Evolutionary conservation across 2,888 invertebrate genomes (phyloP), one percentile per base, ranked within the genome.

Genomic region (Thelaira solivaga): DNA sequence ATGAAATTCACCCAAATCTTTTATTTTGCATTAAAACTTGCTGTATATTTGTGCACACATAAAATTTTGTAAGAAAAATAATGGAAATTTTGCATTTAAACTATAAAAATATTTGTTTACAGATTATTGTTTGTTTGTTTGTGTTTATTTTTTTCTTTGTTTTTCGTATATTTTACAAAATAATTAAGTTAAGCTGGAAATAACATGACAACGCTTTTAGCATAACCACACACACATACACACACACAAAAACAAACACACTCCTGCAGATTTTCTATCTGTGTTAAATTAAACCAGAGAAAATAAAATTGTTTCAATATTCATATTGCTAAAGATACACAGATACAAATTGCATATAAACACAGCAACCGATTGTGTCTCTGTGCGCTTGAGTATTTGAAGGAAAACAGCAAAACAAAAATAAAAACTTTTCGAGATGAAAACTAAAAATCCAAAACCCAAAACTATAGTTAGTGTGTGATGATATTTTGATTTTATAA

Each of bases 141-240:
- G 29, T 8, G 31, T 34, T 22, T 53, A n/a, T 39, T 64, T 49
- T 59, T 75, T 16, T 8, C 31, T 34, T 22, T 53, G 8, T 39
- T 64, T 49, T 59, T 75, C 16, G 7, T 41, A 51, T 49, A 61
- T 62, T 49, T 59, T 69, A 69, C 20, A 31, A 47, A 64, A 69
- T 78, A 74, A 78, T 78, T 78, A 73, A 68, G 68, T 64, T 39
- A 55, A 74, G 39, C 57, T 69, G 59, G 47, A 68, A 62, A 67
- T 34, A 59, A 78, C 78, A 78, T 69, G 74, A 74, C 65, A 74
- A 78, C 22, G 69, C 78, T 78, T 78, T 78, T 65, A 69, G 45
- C 59, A 62, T 47, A 31, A 39, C 31, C 10, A 31, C 0, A 31
- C 11, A 51, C 1, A 51, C 18, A 4, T 11, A 51, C 31, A 31